phyloP scores from a whole-genome alignment of 2,113 vertebrate genomes.

The Alexandromys fortis region DNA sequence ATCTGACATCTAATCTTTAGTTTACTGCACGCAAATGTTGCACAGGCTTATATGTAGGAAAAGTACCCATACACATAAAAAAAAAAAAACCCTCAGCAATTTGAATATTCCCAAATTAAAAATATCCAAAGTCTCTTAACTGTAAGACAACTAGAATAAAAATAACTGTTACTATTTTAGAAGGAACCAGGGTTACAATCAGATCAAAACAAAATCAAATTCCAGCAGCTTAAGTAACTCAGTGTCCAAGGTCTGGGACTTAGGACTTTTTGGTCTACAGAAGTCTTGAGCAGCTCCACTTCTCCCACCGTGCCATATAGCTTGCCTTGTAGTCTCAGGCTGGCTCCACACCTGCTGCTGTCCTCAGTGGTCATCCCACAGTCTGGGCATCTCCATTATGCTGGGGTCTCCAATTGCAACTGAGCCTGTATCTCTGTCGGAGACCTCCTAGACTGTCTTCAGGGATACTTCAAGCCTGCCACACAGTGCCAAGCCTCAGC shows the following conservation, averaged over 20 bases:
- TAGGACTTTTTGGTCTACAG: neutral
- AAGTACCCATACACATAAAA: neutral
- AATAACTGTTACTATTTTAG: neutral
- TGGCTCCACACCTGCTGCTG: neutral
- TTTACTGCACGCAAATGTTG: neutral
- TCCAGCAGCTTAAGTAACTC: neutral
- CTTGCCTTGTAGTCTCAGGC: neutral
- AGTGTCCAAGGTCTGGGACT: neutral
- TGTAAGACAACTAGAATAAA: neutral
- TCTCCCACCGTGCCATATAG: too few relatives aligned
- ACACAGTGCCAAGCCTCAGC: neutral
- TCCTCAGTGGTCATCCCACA: neutral
- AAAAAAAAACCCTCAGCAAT: neutral
- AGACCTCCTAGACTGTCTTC: neutral
- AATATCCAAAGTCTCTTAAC: neutral
- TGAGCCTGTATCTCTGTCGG: neutral
- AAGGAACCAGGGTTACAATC: neutral
- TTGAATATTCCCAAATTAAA: neutral
- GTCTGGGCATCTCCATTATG: neutral
- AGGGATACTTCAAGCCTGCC: neutral
- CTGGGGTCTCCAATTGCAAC: neutral
- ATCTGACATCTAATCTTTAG: neutral
- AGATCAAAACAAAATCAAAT: neutral
- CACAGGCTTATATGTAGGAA: neutral
- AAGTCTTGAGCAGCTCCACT: neutral